Evolutionary conservation across 2,888 invertebrate species (phyloP).

Genomic region (Polydrusus tereticollis): DNA sequence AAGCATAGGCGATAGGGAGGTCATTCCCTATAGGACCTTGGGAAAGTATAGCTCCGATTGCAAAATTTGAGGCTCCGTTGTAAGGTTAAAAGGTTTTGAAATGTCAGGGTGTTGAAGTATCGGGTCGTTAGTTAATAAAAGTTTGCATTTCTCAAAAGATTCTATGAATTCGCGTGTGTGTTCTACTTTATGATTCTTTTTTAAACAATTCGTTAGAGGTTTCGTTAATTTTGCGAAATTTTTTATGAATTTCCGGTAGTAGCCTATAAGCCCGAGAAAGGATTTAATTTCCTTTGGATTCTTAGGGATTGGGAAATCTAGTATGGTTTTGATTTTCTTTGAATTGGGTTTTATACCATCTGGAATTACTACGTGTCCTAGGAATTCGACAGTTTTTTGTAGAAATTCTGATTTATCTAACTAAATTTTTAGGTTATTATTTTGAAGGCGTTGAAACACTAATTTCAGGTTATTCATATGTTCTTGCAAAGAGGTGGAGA

Average conservation of each 20-base stretch:
- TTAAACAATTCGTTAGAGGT: conserved; percentile 7
- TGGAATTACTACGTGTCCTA: no score
- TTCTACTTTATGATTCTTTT: not conserved
- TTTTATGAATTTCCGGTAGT: conserved; percentile 17
- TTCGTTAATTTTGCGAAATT: conserved; percentile 21
- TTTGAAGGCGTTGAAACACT: not conserved
- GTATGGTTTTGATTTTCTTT: conserved; percentile 3
- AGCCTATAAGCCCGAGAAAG: conserved; percentile 19
- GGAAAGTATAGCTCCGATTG: conserved; percentile 31
- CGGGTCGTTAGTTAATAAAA: not conserved
- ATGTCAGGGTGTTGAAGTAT: conserved; percentile 18
- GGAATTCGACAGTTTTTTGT: no score
- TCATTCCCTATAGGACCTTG: conserved; percentile 40
- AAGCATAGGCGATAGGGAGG: conserved; percentile 38
- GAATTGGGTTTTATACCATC: not conserved
- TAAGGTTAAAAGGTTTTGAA: conserved; percentile 6
- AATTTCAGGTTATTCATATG: not conserved
- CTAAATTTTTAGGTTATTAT: conserved; percentile 1
- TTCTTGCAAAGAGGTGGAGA: no score
- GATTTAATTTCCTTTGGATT: conserved; percentile 22
- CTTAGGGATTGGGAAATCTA: conserved; percentile 4
- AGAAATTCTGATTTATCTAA: no score
- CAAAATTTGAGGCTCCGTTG: conserved; percentile 13
- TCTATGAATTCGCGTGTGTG: not conserved
- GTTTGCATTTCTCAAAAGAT: conserved; percentile 2